phyloP scores from a whole-genome alignment of 1,140 invertebrate species.

The Listronotus bonariensis region DNA sequence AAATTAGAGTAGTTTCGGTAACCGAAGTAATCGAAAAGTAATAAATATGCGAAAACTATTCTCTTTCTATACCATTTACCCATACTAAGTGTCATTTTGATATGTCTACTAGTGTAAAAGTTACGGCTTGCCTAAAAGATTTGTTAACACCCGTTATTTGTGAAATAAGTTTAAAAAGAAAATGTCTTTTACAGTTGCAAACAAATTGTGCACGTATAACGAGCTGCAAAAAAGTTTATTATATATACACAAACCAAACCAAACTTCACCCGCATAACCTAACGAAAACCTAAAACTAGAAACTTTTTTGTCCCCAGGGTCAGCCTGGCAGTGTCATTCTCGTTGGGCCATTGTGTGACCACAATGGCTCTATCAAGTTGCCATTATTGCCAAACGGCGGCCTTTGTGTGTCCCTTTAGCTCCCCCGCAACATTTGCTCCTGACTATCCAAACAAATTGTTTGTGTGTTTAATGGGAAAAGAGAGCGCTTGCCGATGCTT shows the following conservation, averaged over 20 bases:
- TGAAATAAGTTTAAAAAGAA: no score
- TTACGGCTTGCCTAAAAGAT: no score
- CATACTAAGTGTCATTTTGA: no score
- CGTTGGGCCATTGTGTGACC: conserved; percentile 12
- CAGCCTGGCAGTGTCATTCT: neutral
- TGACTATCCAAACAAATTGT: conserved; percentile 21
- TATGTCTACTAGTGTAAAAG: no score
- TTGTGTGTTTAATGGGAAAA: conserved; percentile 18
- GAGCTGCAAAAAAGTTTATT: neutral
- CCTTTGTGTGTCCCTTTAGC: conserved; percentile 12
- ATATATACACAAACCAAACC: neutral
- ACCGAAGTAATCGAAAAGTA: no score
- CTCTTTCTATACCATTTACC: no score
- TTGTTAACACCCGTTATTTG: no score
- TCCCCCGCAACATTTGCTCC: conserved; percentile 17
- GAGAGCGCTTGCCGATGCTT: neutral
- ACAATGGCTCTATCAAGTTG: conserved; percentile 23
- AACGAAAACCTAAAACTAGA: conserved; percentile 5
- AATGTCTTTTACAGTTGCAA: no score
- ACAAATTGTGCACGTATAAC: no score
- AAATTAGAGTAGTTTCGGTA: no score
- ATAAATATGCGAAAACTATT: no score
- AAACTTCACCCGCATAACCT: neutral
- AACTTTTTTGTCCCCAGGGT: conserved; percentile 5
- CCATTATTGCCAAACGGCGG: conserved; percentile 13